Percentiles rank a stretch among this genome's conserved stretches.
phyloP scores from a whole-genome alignment of 2,888 invertebrate genomes.

The Drosophila pseudotalamancana region DNA sequence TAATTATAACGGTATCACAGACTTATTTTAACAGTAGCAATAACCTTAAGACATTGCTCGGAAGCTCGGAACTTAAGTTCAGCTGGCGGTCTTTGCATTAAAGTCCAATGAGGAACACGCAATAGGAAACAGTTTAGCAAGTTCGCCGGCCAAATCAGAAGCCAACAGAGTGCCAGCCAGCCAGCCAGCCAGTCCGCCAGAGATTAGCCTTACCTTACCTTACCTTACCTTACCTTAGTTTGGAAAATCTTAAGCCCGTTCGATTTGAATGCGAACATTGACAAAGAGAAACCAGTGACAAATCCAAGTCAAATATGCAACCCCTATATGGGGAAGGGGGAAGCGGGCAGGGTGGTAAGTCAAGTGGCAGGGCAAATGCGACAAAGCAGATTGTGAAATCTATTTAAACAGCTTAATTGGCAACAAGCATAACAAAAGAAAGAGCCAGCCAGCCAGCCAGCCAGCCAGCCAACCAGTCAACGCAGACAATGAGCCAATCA shows the following conservation, averaged over 20 bases:
- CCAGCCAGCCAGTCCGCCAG: conserved; percentile 41
- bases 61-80: background rate
- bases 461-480: too few species aligned
- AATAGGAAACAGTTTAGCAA: conserved; percentile 42
- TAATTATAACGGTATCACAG: too few species aligned
- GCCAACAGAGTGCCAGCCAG: conserved; percentile 64
- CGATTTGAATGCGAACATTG: conserved; percentile 60
- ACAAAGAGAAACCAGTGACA: conserved; percentile 62
- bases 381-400: conserved; percentile 68
- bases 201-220: conserved; percentile 65
- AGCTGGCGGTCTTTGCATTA: background rate
- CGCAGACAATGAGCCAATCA: conserved; percentile 60
- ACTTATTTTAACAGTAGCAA: too few species aligned
- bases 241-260: conserved; percentile 72
- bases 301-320: conserved; percentile 81
- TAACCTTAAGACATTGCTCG: too few species aligned
- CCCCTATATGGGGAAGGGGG: conserved; percentile 7
- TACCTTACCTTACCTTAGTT: conserved; percentile 51
- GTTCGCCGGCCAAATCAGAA: conserved; percentile 75
- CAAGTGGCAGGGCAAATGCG: conserved; percentile 50
- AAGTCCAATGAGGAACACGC: conserved; percentile 5
- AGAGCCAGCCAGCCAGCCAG: conserved; percentile 21
- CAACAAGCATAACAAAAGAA: conserved; percentile 37
- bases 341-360: conserved; percentile 29
- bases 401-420: conserved; percentile 78